Evolutionary conservation across 2,888 invertebrate genomes (phyloP), one percentile per base, ranked within the genome.

Genomic region (Coleophora deauratella): DNA sequence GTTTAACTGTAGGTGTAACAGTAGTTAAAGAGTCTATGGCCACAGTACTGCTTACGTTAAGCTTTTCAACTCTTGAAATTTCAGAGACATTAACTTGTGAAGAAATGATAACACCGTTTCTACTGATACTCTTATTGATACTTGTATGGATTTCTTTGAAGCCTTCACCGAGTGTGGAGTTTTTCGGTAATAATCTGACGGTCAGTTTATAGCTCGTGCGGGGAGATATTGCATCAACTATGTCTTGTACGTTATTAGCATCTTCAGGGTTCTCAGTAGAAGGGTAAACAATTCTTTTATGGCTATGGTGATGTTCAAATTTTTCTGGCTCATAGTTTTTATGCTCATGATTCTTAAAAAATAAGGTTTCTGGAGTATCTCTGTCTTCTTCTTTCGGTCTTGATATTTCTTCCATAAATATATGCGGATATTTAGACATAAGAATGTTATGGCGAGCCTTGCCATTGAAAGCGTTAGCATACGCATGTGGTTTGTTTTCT

Each of bases 81-180:
- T 80, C 72, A 4, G 81, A 76, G 1, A 82, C 69, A 39, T 82
- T 84, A 0, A 81, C 66, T 35, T 74, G 49, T 1, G 80, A 75
- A 10, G 70, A 70, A 50, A 71, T 78, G 0, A 64, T 37, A 1
- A 78, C 27, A 1, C 82, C 84, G 44, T 78, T 66, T 51, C 67
- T 73, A 38, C 77, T 73, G 37, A 62, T 78, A 34, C 70, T 78
- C 51, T 81, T 81, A 42, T 82, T 81, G 2, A 82, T 79, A 45
- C 67, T 72, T 1, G 81, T 77, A 35, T 76, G 77, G 30, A 78
- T 51, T 70, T 81, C 80, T 59, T 80, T 82, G 33, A 72, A 80
- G 0, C 74, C 74, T 8, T 69, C 52, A 42, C 64, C 13, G 30
- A 12, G 55, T 1, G 62, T 33, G 1, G 41, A 37, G 38, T 76